phyloP scores from a whole-genome alignment of 2,888 invertebrate species.

The Drosophila siamana region DNA sequence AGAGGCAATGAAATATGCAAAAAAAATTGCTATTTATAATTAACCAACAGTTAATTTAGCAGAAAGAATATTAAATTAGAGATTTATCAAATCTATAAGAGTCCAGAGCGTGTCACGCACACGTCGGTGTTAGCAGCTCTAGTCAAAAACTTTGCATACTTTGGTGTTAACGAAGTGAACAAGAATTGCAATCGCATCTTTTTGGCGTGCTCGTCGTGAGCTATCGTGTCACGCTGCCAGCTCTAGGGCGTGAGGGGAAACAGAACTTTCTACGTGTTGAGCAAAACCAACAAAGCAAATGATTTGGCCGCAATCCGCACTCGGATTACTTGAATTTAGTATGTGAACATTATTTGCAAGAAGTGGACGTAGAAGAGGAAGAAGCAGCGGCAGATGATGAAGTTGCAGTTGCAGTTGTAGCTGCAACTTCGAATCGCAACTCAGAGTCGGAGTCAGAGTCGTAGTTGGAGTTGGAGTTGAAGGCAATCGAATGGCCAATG shows the following conservation, averaged over 20 bases:
- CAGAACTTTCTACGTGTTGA: constrained; percentile 52
- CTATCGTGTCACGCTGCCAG: constrained; percentile 16
- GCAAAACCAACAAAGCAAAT: constrained; percentile 59
- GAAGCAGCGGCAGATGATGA: constrained; percentile 10
- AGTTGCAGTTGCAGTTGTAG: constrained; percentile 11
- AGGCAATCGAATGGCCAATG: constrained; percentile 55
- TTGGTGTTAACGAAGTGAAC: too few species aligned
- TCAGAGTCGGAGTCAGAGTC: not conserved
- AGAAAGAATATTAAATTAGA: too few species aligned
- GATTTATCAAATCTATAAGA: too few species aligned
- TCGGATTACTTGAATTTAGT: constrained; percentile 45
- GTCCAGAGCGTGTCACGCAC: too few species aligned
- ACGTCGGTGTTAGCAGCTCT: too few species aligned
- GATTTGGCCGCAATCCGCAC: constrained; percentile 57
- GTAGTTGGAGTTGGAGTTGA: constrained; percentile 8
- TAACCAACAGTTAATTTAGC: too few species aligned
- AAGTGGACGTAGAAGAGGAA: constrained; percentile 23
- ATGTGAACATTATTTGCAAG: constrained; percentile 1
- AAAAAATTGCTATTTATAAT: too few species aligned
- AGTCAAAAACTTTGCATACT: too few species aligned
- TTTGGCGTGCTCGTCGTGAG: too few species aligned
- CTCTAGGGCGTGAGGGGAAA: not conserved
- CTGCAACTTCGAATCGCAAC: constrained; percentile 31
- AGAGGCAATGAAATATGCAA: too few species aligned
- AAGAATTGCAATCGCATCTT: not conserved